A percentile compares a stretch with the other conserved stretches of the same genome.
phyloP scores from a whole-genome alignment of 2,888 invertebrate genomes.

The Pyrrhosoma nymphula region DNA sequence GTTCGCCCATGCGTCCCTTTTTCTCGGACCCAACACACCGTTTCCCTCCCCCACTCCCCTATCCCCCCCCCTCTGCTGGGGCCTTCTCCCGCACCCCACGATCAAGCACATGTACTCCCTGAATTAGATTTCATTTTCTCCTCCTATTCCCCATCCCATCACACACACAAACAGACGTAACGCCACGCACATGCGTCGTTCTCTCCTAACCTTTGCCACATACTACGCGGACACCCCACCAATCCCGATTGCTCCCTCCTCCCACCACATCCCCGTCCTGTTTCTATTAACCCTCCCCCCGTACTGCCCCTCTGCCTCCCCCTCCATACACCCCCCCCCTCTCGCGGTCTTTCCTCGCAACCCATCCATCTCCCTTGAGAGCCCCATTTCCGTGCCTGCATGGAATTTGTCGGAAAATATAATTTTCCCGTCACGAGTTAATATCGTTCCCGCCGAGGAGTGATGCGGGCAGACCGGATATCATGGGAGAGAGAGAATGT shows the following conservation, averaged over 20 bases:
- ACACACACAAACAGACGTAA: not conserved
- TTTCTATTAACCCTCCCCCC: not conserved
- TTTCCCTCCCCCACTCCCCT: not conserved
- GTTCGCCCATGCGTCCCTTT: not conserved
- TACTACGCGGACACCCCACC: not conserved
- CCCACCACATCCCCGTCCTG: not conserved
- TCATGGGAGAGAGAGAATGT: not conserved
- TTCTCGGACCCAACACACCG: not conserved
- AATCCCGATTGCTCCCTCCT: not conserved
- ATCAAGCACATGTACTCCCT: not conserved
- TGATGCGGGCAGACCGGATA: not conserved
- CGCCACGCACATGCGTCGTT: not conserved
- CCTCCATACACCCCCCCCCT: not conserved
- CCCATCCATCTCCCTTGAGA: constrained; percentile 10
- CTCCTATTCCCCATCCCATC: not conserved
- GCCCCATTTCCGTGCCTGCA: constrained; percentile 39
- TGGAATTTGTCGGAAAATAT: constrained; percentile 36
- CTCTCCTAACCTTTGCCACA: not conserved
- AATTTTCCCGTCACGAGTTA: constrained; percentile 35
- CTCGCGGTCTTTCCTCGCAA: not conserved
- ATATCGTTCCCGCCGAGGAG: constrained; percentile 14
- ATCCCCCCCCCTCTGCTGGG: no score
- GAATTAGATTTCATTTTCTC: not conserved
- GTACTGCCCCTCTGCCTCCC: not conserved
- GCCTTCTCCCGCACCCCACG: not conserved